phyloP scores from a whole-genome alignment of 2,113 vertebrate genomes.

The Salvelinus alpinus region DNA sequence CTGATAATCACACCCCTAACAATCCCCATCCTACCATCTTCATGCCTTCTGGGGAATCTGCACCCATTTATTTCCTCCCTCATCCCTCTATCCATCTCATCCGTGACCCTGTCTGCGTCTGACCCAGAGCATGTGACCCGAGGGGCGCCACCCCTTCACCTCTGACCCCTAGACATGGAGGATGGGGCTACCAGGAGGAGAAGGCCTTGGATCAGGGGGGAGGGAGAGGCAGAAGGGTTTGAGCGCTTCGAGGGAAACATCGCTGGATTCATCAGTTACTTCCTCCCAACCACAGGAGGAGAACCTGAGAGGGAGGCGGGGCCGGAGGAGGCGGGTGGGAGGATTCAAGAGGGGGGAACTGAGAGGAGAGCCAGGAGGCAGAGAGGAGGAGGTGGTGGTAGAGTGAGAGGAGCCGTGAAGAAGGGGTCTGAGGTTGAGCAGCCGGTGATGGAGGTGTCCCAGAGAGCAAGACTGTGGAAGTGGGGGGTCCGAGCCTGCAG shows the following conservation, averaged over 20 bases:
- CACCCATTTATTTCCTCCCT: neutral
- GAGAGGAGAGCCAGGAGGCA: conserved; percentile 21
- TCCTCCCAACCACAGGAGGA: conserved; percentile 30
- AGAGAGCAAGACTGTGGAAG: conserved; percentile 38
- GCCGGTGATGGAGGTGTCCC: conserved; percentile 40
- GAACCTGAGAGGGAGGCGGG: neutral
- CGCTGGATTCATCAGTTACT: conserved; percentile 69
- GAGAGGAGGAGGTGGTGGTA: conserved; percentile 5
- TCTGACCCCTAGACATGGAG: conserved; percentile 11
- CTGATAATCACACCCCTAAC: conserved; percentile 10
- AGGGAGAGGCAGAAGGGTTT: conserved; percentile 16
- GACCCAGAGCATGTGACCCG: neutral
- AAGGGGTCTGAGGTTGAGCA: conserved; percentile 32
- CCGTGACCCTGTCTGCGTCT: neutral
- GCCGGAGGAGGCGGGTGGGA: neutral
- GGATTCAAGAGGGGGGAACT: neutral
- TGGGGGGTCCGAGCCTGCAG: conserved; percentile 25
- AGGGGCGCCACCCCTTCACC: neutral
- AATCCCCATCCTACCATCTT: conserved; percentile 5
- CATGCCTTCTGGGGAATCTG: conserved; percentile 4
- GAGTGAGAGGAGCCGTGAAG: conserved; percentile 19
- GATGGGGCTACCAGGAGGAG: neutral
- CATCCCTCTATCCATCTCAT: neutral
- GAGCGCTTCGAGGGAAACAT: conserved; percentile 68
- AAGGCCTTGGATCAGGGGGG: neutral